phyloP scores from a whole-genome alignment of 2,113 vertebrate species.

The Calyptommatus sinebrachiatus region DNA sequence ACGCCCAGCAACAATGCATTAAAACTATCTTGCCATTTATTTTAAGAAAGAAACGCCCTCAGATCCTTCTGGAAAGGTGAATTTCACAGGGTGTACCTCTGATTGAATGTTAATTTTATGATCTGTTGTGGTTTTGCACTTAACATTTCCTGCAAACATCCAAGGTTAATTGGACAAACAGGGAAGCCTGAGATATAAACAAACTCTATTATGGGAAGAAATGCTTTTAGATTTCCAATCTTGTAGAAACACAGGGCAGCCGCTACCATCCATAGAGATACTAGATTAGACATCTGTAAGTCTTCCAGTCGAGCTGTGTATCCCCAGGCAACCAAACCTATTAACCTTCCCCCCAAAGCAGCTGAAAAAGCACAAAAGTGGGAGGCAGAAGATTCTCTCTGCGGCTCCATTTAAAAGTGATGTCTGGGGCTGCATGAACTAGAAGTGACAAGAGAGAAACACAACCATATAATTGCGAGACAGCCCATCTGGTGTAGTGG shows the following conservation, averaged over 20 bases:
- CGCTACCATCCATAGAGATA: constrained; percentile 39
- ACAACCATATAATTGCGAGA: no score
- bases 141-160: not conserved
- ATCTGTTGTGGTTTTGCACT: not conserved
- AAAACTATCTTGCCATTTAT: not conserved
- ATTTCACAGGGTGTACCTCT: not conserved
- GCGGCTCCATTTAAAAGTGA: constrained; percentile 45
- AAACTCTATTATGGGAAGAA: not conserved
- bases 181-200: not conserved
- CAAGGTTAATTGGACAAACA: not conserved
- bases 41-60: not conserved
- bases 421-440: constrained; percentile 43
- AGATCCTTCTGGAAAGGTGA: not conserved
- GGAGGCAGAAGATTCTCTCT: constrained; percentile 2
- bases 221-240: not conserved
- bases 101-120: not conserved
- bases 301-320: constrained; percentile 40
- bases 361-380: constrained; percentile 43
- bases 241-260: constrained; percentile 6
- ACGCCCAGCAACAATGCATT: not conserved
- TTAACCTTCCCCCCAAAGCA: constrained; percentile 48
- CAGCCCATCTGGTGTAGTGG: no score
- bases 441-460: constrained; percentile 32
- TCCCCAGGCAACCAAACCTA: constrained; percentile 54
- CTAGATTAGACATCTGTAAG: constrained; percentile 47